A percentile compares a stretch with the other conserved stretches of the same genome.
These are phyloP conservation scores for Hartigia nigra DNA, from an alignment of 2,888 invertebrate species.

Conservation along the genomic window DNA sequence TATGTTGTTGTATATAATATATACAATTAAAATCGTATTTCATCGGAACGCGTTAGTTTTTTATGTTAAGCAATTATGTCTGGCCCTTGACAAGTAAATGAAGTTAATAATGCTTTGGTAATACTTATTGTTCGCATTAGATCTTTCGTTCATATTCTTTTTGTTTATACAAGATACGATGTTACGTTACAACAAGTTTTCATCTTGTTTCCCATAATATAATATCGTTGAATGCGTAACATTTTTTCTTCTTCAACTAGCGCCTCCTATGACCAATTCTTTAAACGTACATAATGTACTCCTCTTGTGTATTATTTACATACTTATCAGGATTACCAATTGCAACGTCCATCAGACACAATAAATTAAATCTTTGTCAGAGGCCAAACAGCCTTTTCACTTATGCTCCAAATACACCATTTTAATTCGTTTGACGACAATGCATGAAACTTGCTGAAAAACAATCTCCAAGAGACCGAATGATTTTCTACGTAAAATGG, in stretches of 20 bases:
- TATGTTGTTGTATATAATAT: constrained; percentile 48
- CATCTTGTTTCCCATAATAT: not conserved
- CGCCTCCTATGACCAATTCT: not conserved
- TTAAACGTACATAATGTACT: not conserved
- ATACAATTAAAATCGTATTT: constrained; percentile 38
- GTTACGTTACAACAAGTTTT: not conserved
- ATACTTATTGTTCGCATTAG: not conserved
- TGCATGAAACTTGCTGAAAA: not conserved
- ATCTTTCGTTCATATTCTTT: not conserved
- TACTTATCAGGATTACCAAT: not conserved
- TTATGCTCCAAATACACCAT: not conserved
- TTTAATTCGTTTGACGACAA: not conserved
- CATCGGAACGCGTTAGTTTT: constrained; percentile 39
- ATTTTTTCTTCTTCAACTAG: not conserved
- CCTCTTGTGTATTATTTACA: not conserved
- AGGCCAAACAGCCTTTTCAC: not conserved
- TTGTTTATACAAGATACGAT: not conserved
- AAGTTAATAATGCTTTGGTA: not conserved
- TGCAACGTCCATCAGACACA: not conserved
- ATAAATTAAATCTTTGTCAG: not conserved
- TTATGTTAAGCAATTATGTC: constrained; percentile 18
- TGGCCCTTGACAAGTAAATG: not conserved
- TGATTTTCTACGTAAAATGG: not conserved
- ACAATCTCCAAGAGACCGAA: not conserved
- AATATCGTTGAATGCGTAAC: not conserved